Evolutionary conservation across 2,113 vertebrate genomes (phyloP).

Genomic region (Amphiprion percula): DNA sequence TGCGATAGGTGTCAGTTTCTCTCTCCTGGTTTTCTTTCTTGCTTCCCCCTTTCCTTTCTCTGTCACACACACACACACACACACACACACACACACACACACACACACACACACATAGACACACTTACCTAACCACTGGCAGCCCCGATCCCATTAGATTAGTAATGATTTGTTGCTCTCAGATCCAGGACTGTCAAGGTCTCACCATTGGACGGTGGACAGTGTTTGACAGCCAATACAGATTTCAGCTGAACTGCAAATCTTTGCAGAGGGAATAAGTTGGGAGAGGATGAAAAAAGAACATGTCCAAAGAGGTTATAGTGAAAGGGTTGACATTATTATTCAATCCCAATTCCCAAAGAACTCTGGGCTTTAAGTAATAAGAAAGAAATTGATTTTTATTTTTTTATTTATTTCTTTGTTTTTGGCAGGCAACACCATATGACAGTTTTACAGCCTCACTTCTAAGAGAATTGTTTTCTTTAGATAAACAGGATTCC

Average conservation of each 20-base stretch:
- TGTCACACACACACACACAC: not conserved
- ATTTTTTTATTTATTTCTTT: no score
- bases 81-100: not conserved
- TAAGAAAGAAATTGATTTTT: no score
- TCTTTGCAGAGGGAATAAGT: constrained; percentile 14
- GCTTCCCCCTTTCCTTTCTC: not conserved
- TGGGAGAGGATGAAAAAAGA: constrained; percentile 26
- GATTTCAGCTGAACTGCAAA: constrained; percentile 40
- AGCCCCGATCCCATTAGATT: constrained; percentile 57
- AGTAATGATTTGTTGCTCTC: constrained; percentile 66
- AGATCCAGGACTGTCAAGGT: constrained; percentile 38
- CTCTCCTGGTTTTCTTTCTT: not conserved
- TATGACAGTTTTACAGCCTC: no score
- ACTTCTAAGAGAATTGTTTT: not conserved
- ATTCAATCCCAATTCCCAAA: not conserved
- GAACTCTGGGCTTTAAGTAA: not conserved
- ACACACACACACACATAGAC: not conserved
- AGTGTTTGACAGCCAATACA: constrained; percentile 42
- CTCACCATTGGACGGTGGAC: not conserved
- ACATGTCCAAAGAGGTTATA: constrained; percentile 3
- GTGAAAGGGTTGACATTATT: not conserved
- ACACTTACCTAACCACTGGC: constrained; percentile 11
- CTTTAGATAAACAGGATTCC: not conserved
- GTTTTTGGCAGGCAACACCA: not conserved
- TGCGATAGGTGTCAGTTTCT: constrained; percentile 37